Evolutionary conservation across 2,888 invertebrate species (phyloP).

Genomic region (Andrena marginata): DNA sequence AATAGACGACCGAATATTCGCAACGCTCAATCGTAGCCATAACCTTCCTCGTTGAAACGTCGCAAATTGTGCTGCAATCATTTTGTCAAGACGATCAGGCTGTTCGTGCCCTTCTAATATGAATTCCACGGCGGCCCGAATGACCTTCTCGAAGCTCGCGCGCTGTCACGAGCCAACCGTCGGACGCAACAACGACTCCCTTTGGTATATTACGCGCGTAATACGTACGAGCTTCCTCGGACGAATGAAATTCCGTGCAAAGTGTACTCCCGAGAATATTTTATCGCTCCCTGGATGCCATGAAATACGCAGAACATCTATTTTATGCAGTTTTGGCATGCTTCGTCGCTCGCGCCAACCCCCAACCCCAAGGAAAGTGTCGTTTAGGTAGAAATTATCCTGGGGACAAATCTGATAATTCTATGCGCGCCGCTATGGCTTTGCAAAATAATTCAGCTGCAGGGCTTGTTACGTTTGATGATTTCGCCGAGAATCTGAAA

Average conservation of each 20-base stretch:
- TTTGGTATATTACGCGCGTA: conserved; percentile 59
- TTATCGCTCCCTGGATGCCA: conserved; percentile 45
- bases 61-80: conserved; percentile 56
- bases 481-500: neutral
- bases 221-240: conserved; percentile 38
- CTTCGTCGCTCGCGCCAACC: conserved; percentile 30
- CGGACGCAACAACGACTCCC: conserved; percentile 53
- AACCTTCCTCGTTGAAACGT: conserved; percentile 31
- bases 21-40: conserved; percentile 13
- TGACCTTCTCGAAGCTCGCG: conserved; percentile 35
- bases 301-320: conserved; percentile 48
- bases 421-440: neutral
- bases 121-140: conserved; percentile 49
- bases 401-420: neutral
- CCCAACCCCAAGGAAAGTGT: conserved; percentile 31
- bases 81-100: conserved; percentile 45
- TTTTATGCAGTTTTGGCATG: conserved; percentile 61
- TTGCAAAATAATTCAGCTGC: conserved; percentile 15
- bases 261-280: conserved; percentile 59
- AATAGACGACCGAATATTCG: neutral
- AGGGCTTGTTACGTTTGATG: conserved; percentile 1
- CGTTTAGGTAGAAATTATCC: conserved; percentile 11
- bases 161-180: conserved; percentile 9
- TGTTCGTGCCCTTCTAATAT: conserved; percentile 32
- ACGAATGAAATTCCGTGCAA: conserved; percentile 64